These are phyloP conservation scores for Morbakka virulenta DNA, from an alignment of 30 jellyfish, hydroid and myxozoan genomes.

Conservation along the genomic window DNA sequence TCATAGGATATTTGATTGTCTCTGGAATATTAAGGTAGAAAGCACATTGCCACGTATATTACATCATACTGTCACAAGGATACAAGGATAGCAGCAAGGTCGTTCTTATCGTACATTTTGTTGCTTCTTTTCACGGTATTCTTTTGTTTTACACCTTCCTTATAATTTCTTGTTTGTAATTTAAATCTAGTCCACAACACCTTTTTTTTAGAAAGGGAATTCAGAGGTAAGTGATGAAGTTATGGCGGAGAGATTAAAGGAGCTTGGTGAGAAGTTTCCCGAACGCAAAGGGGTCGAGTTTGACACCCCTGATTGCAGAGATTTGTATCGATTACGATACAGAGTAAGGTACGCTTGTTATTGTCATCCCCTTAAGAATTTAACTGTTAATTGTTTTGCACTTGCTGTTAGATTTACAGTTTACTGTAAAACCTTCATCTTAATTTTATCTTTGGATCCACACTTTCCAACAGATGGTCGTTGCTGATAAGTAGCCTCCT, in stretches of 20 bases:
- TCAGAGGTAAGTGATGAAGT: slow-evolving; percentile 31
- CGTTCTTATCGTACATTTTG: neutral
- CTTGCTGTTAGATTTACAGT: no score
- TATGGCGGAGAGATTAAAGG: slow-evolving; percentile 55
- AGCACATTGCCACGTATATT: no score
- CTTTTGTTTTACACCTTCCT: neutral
- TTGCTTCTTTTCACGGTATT: neutral
- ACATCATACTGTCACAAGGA: no score
- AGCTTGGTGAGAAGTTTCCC: slow-evolving; percentile 60
- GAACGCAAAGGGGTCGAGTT: slow-evolving; percentile 59
- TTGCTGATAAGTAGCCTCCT: no score
- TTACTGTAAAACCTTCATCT: no score
- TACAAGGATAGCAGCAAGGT: slow-evolving; percentile 20
- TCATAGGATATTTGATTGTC: no score
- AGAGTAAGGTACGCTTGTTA: slow-evolving; percentile 22
- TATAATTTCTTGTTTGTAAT: neutral
- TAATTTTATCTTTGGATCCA: no score
- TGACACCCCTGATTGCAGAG: slow-evolving; percentile 47
- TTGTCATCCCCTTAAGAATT: neutral
- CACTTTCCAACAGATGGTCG: no score
- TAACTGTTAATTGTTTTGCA: no score
- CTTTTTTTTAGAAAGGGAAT: neutral
- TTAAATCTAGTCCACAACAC: neutral
- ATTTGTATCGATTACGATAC: slow-evolving; percentile 45
- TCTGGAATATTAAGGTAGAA: no score